phyloP scores from a whole-genome alignment of 2,888 invertebrate species.

The Plutella xylostella region DNA sequence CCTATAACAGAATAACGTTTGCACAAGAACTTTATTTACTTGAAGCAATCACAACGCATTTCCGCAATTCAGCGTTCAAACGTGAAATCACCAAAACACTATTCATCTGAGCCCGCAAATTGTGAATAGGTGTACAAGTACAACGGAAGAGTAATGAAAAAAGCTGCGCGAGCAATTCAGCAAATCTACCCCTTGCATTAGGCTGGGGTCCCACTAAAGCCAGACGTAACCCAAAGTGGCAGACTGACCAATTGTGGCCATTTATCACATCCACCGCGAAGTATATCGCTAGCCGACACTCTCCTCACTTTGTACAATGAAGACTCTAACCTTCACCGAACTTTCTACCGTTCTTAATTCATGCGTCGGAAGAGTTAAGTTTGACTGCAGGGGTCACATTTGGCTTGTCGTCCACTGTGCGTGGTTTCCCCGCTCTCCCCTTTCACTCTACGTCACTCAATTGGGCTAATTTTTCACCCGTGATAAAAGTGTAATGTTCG shows the following conservation, averaged over 20 bases:
- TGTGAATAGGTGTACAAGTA: neutral
- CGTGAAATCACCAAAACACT: no score
- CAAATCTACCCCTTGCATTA: no score
- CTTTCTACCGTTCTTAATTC: neutral
- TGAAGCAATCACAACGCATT: no score
- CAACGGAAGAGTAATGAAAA: no score
- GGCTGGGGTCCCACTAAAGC: neutral
- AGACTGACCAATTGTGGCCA: conserved; percentile 22
- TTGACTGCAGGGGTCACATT: no score
- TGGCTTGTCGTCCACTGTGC: neutral
- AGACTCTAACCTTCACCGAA: neutral
- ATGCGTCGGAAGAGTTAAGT: neutral
- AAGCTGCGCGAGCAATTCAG: no score
- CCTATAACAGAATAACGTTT: no score
- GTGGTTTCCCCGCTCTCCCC: conserved; percentile 1
- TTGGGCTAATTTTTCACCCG: conserved; percentile 29
- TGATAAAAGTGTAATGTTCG: no score
- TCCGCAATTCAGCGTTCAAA: no score
- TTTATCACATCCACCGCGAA: conserved; percentile 28
- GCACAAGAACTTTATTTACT: no score
- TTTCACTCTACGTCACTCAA: conserved; percentile 15
- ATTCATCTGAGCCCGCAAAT: no score
- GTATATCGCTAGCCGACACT: conserved; percentile 26
- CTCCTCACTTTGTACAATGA: neutral
- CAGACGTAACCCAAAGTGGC: neutral